Base-by-base conservation (phyloP, 1,140 invertebrate genomes). In the Drosophila repletoides region DNA sequence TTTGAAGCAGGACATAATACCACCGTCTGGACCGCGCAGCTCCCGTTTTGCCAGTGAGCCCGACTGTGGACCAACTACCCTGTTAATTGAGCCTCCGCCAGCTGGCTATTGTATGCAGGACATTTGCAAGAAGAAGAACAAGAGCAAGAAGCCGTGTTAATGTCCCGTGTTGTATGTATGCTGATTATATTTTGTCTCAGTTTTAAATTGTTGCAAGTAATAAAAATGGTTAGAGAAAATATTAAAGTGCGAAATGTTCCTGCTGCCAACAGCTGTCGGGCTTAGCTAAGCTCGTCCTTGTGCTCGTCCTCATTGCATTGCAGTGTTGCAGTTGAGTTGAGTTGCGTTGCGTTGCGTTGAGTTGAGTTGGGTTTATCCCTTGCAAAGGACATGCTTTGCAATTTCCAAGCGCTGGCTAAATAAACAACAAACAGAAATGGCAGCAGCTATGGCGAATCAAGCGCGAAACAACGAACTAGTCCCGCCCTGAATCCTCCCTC, bases 391-490 rank as follows among this genome's bases (percentile, higher is more conserved):
- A 69, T 64, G 70, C 69, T 58, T 72, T 76, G 52, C 76, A 80
- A 63, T 80, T 80, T 64, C 76, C 61, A 61, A 71, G 36, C 43
- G 74, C 58, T 71, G 65, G 70, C 72, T 79, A 60, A 79, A 73
- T 74, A 84, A 84, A 79, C 70, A 86, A 83, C 72, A 67, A 68
- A 59, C 63, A 56, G 60, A 46, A 79, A 71, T 67, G 70, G 69
- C 70, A 63, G 69, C 70, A 63, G 29, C 45, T 34, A 41, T 49
- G 64, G 68, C 68, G 70, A 69, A 73, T 69, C 59, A 59, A 49
- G 40, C 52, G 61, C 31, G 36, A 72, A 68, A 53, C 58, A 70
- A 26, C 53, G 41, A 40, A 40, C 60, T 22, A 40, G 31, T 33
- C 31, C 22, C n/a, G n/a, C n/a, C n/a, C n/a, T n/a, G n/a, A n/a